Conservation (phyloP, 2,888 invertebrate genomes). For the Cephus nigrinus region DNA sequence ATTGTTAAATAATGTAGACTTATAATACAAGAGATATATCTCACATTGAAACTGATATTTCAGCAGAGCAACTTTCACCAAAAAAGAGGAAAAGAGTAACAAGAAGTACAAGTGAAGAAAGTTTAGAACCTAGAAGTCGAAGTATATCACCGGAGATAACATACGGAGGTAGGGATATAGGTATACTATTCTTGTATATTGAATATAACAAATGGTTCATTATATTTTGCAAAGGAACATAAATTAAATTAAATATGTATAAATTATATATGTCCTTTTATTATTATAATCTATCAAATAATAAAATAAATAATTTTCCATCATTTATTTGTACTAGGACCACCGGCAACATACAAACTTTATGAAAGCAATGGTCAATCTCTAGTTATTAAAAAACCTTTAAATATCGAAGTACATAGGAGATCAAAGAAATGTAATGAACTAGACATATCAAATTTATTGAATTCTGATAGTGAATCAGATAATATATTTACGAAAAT, state of each 20-base stretch:
- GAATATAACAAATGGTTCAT: too few relatives aligned
- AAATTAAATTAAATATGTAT: too few relatives aligned
- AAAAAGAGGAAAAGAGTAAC: constrained; percentile 19
- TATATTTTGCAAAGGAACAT: too few relatives aligned
- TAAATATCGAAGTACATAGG: constrained; percentile 18
- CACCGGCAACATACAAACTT: constrained; percentile 30
- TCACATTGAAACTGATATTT: background rate
- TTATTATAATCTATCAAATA: background rate
- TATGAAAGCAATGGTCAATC: constrained; percentile 21
- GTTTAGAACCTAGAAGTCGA: constrained; percentile 17
- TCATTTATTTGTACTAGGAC: constrained; percentile 22
- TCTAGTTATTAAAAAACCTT: constrained; percentile 30
- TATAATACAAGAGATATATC: background rate
- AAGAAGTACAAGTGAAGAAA: constrained; percentile 21
- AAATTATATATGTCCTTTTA: background rate
- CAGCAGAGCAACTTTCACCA: background rate
- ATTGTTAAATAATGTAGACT: background rate
- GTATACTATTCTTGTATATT: background rate
- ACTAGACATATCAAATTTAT: constrained; percentile 11
- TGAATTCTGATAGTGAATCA: constrained; percentile 16
- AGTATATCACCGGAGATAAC: constrained; percentile 31
- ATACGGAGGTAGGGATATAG: constrained; percentile 23
- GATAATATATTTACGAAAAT: background rate
- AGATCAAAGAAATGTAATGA: constrained; percentile 24
- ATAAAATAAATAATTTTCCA: background rate